Base-by-base conservation (phyloP, 1,140 invertebrate species). In the Belonocnema kinseyi region DNA sequence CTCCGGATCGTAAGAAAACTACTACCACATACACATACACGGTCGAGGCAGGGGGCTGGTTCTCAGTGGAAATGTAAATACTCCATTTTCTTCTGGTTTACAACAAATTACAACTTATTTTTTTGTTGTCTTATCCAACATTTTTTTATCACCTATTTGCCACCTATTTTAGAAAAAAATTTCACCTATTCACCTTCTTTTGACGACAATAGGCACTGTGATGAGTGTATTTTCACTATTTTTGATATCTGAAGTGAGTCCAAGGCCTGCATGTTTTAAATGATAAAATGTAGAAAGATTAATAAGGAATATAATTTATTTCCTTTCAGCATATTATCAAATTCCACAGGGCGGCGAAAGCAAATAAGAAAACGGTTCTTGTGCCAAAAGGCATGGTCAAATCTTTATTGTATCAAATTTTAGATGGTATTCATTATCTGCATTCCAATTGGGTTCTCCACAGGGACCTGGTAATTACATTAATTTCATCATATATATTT, bases 391-490 rank as follows among this genome's bases (percentile, higher is more conserved):
- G 96, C 74, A 99, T 99, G 97, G 98, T 99, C 0, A 99, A 99
- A 92, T 99, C 97, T 75, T 92, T 99, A 40, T 92, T 99, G 0
- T 99, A 99, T 93, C 99, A 99, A 93, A 99, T 99, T 88, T 92
- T 99, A 74, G 98, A 99, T 93, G 99, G 99, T 58, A 99, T 99
- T 88, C 97, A 99, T 92, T 99, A 99, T 93, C 93, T 99, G 85
- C 99, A 99, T 94, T 97, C 97, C 78, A 99, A 99, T 91, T 99
- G 99, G 99, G 98, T 99, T 77, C 92, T 99, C 51, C 99, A 99
- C 92, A 94, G 99, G 92, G 99, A 99, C 94, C 93, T 99, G 93
- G 96, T 97, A 93, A 94, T 77, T 85, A 21, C 13, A 17, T 74
- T 74, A n/a, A n/a, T 74, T 74, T 56, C 56, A 73, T 61, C 53